phyloP scores from a whole-genome alignment of 2,888 invertebrate genomes.

The Aplocera efformata region DNA sequence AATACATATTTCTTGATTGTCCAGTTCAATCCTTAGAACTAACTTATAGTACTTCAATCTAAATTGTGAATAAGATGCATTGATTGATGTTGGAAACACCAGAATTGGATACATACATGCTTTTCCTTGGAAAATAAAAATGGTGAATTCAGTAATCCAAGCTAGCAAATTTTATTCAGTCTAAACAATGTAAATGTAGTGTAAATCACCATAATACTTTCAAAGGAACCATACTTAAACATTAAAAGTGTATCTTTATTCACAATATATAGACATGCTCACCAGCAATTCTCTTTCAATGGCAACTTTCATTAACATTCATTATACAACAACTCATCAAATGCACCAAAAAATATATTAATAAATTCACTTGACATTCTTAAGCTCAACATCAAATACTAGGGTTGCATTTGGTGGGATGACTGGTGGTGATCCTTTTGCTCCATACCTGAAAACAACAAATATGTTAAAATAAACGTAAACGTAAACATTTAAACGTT shows the following conservation, averaged over 20 bases:
- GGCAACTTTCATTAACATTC: constrained; percentile 47
- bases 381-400: constrained; percentile 94
- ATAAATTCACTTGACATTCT: constrained; percentile 83
- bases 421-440: constrained; percentile 88
- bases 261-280: constrained; percentile 31
- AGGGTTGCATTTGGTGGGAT: constrained; percentile 94
- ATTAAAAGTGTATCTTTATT: constrained; percentile 31
- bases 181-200: not conserved
- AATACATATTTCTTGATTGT: constrained; percentile 30
- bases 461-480: no score
- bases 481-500: no score
- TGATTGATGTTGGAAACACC: constrained; percentile 29
- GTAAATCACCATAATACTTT: constrained; percentile 7
- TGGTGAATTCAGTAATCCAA: not conserved
- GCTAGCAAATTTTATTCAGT: constrained; percentile 2
- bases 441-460: constrained; percentile 81
- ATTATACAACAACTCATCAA: constrained; percentile 44
- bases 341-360: constrained; percentile 31
- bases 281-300: constrained; percentile 40
- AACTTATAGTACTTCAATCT: constrained; percentile 38
- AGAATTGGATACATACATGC: not conserved
- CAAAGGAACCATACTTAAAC: constrained; percentile 2
- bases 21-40: constrained; percentile 45
- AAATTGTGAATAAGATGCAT: constrained; percentile 40
- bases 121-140: constrained; percentile 4